Conservation (phyloP, 2,113 vertebrate genomes). For the Anhinga rufa region DNA sequence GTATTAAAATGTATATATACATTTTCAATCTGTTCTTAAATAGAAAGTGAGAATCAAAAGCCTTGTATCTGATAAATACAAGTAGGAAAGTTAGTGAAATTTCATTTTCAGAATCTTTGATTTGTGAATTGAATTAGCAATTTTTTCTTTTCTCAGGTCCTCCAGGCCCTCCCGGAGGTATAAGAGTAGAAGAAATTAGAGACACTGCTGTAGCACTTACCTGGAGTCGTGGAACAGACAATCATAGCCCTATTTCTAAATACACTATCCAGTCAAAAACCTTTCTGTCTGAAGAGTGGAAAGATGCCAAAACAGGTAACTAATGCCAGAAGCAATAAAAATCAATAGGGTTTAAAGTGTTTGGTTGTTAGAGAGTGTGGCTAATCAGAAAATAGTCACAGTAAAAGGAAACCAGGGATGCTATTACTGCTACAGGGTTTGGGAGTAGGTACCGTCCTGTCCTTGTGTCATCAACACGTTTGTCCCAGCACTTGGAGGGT, state of each 20-base stretch:
- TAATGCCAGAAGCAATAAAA: neutral
- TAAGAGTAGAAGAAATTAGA: slow-evolving; percentile 82
- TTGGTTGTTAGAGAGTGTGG: neutral
- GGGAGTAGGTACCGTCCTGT: neutral
- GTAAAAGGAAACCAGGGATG: neutral
- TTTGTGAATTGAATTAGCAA: neutral
- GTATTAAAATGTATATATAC: neutral
- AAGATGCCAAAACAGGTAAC: slow-evolving; percentile 88
- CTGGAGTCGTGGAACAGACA: slow-evolving; percentile 95
- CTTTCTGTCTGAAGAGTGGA: slow-evolving; percentile 83
- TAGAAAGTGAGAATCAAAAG: neutral
- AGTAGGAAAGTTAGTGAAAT: neutral
- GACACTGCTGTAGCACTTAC: slow-evolving; percentile 82
- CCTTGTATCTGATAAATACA: neutral
- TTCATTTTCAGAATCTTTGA: neutral
- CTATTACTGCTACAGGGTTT: neutral
- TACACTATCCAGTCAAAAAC: slow-evolving; percentile 89
- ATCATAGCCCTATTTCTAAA: slow-evolving; percentile 95
- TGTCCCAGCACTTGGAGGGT: neutral
- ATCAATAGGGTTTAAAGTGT: neutral
- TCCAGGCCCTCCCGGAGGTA: slow-evolving; percentile 91
- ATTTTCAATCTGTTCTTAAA: neutral
- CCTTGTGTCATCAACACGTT: neutral
- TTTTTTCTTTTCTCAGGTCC: slow-evolving; percentile 75
- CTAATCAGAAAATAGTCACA: neutral